Evolutionary conservation across 2,888 invertebrate species (phyloP).

Genomic region (Hipparchia semele): DNA sequence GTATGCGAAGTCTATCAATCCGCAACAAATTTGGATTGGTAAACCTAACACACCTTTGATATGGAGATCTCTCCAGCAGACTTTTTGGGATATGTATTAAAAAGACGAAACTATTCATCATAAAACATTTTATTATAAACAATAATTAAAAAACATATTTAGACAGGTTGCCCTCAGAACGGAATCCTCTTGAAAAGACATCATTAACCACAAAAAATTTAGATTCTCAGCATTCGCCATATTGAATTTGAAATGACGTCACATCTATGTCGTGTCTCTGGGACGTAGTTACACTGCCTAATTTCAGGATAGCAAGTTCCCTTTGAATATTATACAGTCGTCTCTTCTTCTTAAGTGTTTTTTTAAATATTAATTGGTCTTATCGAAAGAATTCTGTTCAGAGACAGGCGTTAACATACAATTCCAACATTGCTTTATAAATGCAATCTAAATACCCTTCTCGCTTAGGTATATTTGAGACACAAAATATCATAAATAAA

Average conservation of each 20-base stretch:
- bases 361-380: neutral
- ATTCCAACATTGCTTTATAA: slow-evolving; percentile 76
- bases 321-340: neutral
- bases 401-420: slow-evolving; percentile 48
- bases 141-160: slow-evolving; percentile 75
- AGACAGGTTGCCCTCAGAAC: slow-evolving; percentile 52
- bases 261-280: neutral
- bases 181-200: slow-evolving; percentile 33
- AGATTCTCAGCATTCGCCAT: neutral
- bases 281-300: neutral
- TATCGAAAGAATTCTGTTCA: slow-evolving; percentile 26
- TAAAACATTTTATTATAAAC: slow-evolving; percentile 82
- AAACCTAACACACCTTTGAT: too few species aligned
- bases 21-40: too few species aligned
- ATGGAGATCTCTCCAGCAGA: neutral
- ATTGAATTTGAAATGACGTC: slow-evolving; percentile 11
- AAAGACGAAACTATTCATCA: slow-evolving; percentile 49
- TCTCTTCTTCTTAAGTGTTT: neutral
- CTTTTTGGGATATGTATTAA: slow-evolving; percentile 27
- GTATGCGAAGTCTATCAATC: too few species aligned
- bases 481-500: slow-evolving; percentile 37
- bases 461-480: slow-evolving; percentile 42
- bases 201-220: neutral
- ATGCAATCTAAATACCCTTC: slow-evolving; percentile 65
- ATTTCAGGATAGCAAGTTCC: neutral